These are phyloP conservation scores for Agelaius tricolor DNA, from an alignment of 2,113 vertebrate species.

Conservation along the genomic window DNA sequence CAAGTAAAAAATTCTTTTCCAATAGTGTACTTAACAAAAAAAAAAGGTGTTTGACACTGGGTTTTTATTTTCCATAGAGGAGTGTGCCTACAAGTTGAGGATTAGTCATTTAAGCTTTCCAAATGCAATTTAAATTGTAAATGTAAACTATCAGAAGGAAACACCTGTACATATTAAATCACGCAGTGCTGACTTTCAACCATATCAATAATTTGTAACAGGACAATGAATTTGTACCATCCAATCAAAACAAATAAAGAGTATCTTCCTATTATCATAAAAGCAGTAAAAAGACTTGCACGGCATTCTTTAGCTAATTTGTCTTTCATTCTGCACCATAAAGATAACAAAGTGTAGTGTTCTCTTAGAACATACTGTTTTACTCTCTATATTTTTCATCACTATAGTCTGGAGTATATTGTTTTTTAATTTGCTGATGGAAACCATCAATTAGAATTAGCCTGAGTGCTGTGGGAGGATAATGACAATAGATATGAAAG, in stretches of 20 bases:
- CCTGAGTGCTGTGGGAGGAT: constrained; percentile 52
- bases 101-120: constrained; percentile 65
- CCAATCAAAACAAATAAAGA: constrained; percentile 72
- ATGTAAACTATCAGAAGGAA: constrained; percentile 78
- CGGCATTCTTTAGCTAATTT: constrained; percentile 74
- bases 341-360: constrained; percentile 76
- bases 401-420: constrained; percentile 55
- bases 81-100: constrained; percentile 23
- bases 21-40: background rate
- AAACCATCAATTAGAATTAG: constrained; percentile 74
- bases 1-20: background rate
- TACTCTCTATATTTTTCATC: constrained; percentile 64
- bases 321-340: constrained; percentile 76
- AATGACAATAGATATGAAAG: constrained; percentile 27
- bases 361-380: constrained; percentile 67
- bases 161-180: constrained; percentile 77
- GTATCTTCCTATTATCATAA: constrained; percentile 78
- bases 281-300: constrained; percentile 74
- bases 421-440: constrained; percentile 73
- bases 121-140: constrained; percentile 78
- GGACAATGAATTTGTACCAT: constrained; percentile 69
- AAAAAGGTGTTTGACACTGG: constrained; percentile 23
- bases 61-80: constrained; percentile 39
- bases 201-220: constrained; percentile 77
- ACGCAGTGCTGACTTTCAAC: constrained; percentile 65